A percentile compares a stretch with the other conserved stretches of the same genome.
Conservation (phyloP, 2,888 invertebrate genomes). For the Crocallis elinguaria region DNA sequence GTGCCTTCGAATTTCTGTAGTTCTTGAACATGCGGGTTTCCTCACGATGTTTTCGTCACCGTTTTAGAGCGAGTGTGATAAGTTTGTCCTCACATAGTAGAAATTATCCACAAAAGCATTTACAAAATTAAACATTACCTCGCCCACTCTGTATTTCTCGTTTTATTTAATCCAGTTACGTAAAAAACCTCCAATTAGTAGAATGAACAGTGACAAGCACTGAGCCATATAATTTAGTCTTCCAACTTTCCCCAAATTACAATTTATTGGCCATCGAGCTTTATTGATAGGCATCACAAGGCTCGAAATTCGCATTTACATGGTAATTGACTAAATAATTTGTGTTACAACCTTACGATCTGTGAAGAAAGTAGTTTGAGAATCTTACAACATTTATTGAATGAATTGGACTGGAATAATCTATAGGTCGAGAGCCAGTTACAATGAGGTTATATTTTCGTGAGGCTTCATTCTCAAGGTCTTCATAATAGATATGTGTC, state of each 20-base stretch:
- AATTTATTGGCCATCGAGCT: conserved; percentile 38
- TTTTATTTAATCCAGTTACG: conserved; percentile 14
- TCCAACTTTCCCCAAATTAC: conserved; percentile 43
- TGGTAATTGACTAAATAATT: conserved; percentile 45
- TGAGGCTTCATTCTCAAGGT: neutral
- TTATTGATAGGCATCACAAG: conserved; percentile 40
- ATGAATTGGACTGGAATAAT: conserved; percentile 6
- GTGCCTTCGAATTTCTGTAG: no score
- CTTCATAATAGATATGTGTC: no score
- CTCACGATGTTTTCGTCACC: no score
- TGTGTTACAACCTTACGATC: conserved; percentile 31
- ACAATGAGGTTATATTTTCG: neutral
- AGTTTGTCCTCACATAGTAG: no score
- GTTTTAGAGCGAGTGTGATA: no score
- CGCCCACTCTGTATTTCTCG: neutral
- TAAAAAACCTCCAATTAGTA: conserved; percentile 31
- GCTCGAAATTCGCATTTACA: conserved; percentile 43
- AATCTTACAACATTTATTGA: conserved; percentile 11
- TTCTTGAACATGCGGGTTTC: no score
- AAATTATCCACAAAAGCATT: no score
- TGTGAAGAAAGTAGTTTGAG: conserved; percentile 35
- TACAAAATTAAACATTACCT: no score
- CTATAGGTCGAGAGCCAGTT: neutral
- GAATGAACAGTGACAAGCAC: conserved; percentile 31
- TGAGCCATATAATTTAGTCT: conserved; percentile 39